Evolutionary conservation across 2,888 invertebrate genomes (phyloP).

Genomic region (Calameuta pallipes): DNA sequence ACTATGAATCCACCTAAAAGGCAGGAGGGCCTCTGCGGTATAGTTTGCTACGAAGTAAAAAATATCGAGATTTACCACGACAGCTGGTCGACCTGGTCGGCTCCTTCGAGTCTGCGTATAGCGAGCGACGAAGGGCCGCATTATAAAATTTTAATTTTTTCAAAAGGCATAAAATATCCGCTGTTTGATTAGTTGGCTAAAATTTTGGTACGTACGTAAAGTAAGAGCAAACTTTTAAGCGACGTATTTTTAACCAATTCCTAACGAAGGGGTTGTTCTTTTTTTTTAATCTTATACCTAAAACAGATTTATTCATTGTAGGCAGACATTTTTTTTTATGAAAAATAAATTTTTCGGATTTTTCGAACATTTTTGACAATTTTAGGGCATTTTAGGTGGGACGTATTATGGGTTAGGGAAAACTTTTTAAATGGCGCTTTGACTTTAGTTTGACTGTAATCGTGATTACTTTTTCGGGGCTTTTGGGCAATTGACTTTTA

Average conservation of each 20-base stretch:
- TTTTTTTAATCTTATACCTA: background rate
- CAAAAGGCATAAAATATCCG: background rate
- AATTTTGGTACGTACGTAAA: background rate
- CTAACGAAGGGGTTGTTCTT: background rate
- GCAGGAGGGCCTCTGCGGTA: background rate
- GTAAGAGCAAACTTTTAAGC: background rate
- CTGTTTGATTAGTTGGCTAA: accelerated
- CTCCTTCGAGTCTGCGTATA: conserved; percentile 6
- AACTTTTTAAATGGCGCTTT: background rate
- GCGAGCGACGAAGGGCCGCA: conserved; percentile 17
- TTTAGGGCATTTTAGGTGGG: background rate
- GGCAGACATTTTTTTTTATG: background rate
- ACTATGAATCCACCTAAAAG: background rate
- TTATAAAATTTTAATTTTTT: background rate
- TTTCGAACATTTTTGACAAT: background rate
- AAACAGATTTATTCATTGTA: background rate
- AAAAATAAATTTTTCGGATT: too few relatives aligned
- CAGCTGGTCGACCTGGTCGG: conserved; percentile 7
- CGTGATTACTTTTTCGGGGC: background rate
- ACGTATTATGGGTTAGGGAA: background rate
- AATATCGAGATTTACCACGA: conserved; percentile 10
- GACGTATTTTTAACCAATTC: background rate
- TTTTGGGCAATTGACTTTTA: background rate
- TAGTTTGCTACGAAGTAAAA: conserved; percentile 2
- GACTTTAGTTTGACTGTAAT: background rate